Evolutionary conservation across 2,113 vertebrate species (phyloP).

Genomic region (Triplophysa tibetana): DNA sequence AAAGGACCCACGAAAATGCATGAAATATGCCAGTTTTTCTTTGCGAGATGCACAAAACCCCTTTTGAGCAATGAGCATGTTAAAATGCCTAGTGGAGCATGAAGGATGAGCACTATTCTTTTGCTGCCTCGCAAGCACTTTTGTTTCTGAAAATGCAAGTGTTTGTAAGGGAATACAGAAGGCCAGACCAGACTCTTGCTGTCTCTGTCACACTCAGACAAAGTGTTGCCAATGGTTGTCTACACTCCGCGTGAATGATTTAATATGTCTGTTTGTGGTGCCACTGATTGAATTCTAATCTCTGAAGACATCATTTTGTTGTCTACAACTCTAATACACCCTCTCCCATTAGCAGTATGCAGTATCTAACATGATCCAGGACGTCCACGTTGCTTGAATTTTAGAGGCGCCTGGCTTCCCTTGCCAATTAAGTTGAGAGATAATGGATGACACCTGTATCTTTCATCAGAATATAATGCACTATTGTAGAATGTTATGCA

Average conservation of each 20-base stretch:
- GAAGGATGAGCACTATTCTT: background rate
- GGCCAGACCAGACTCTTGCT: background rate
- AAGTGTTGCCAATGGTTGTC: conserved; percentile 19
- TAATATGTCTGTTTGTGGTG: conserved; percentile 29
- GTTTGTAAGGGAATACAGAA: no score
- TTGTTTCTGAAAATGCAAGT: no score
- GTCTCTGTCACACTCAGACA: background rate
- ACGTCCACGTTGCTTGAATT: background rate
- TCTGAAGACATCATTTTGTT: conserved; percentile 20
- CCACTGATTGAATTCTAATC: conserved; percentile 27
- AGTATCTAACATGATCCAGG: conserved; percentile 18
- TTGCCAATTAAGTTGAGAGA: conserved; percentile 27
- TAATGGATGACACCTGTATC: conserved; percentile 34
- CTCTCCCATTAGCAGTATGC: conserved; percentile 1
- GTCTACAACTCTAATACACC: background rate
- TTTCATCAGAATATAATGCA: conserved; percentile 6
- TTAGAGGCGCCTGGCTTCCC: conserved; percentile 4
- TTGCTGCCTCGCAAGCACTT: background rate
- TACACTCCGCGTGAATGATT: background rate
- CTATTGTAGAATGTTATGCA: conserved; percentile 28
- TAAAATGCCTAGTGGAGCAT: no score
- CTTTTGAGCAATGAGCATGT: no score
- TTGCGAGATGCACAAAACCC: no score
- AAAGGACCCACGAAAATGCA: no score
- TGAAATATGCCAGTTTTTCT: no score